These are phyloP conservation scores for Oophaga sylvatica DNA, from an alignment of 2,797 vertebrate species.

Conservation along the genomic window DNA sequence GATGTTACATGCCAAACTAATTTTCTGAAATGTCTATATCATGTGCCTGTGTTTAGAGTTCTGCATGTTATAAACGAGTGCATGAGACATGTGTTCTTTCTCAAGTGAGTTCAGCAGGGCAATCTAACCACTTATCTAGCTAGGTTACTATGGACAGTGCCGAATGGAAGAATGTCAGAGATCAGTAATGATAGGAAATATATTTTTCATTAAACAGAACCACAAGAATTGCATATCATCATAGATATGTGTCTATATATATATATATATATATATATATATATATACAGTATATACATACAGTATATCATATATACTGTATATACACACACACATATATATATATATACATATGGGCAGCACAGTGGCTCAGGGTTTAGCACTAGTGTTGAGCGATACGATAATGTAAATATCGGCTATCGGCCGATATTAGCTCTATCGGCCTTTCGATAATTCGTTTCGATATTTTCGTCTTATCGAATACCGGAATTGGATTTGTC, in stretches of 20 bases:
- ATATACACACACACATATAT: too few relatives aligned
- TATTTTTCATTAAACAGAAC: constrained; percentile 4
- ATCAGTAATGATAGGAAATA: constrained; percentile 1
- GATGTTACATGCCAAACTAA: constrained; percentile 21
- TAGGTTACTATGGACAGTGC: not conserved
- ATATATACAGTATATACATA: too few relatives aligned
- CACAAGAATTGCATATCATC: not conserved
- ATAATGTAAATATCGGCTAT: too few relatives aligned
- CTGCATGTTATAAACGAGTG: constrained; percentile 18
- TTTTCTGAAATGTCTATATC: constrained; percentile 34
- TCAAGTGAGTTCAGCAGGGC: constrained; percentile 19
- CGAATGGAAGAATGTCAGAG: not conserved
- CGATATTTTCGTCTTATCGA: too few relatives aligned
- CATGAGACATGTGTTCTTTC: not conserved
- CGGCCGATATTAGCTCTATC: too few relatives aligned
- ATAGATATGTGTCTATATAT: not conserved
- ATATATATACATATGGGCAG: too few relatives aligned
- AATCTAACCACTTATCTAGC: not conserved
- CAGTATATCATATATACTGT: too few relatives aligned
- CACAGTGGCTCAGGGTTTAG: too few relatives aligned
- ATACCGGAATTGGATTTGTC: too few relatives aligned
- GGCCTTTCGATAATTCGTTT: too few relatives aligned
- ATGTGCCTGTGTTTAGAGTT: constrained; percentile 19
- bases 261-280: not conserved
- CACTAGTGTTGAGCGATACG: too few relatives aligned